Percentiles rank a stretch among this genome's conserved stretches.
Evolutionary conservation across 2,888 invertebrate species (phyloP).

Genomic region (Brenthis ino): DNA sequence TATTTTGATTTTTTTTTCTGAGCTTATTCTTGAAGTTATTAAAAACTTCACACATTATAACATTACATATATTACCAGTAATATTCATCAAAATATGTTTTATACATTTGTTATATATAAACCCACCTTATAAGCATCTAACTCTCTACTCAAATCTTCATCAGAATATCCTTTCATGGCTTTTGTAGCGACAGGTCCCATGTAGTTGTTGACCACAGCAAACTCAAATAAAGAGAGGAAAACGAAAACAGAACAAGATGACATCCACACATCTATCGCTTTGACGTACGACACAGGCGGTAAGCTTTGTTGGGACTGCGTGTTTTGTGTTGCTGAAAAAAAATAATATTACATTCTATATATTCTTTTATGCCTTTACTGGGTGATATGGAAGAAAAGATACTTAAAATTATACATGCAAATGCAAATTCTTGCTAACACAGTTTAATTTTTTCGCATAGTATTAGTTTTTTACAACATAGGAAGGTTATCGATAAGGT

Average conservation of each 20-base stretch:
- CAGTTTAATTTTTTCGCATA: too few species aligned
- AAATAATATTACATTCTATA: not conserved
- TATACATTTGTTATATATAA: not conserved
- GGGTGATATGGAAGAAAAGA: too few species aligned
- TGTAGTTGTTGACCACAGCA: constrained; percentile 94
- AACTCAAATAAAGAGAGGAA: constrained; percentile 95
- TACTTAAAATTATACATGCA: too few species aligned
- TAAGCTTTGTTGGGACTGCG: constrained; percentile 93
- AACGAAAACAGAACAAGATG: constrained; percentile 95
- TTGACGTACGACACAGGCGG: constrained; percentile 96
- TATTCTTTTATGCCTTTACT: not conserved
- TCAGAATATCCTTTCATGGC: constrained; percentile 95
- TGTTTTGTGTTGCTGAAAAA: constrained; percentile 91
- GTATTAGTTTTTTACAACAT: too few species aligned
- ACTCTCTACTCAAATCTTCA: constrained; percentile 87
- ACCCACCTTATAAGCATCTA: constrained; percentile 89
- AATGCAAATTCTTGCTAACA: too few species aligned
- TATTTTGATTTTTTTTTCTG: too few species aligned
- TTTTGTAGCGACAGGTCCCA: constrained; percentile 93
- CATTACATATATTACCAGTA: too few species aligned
- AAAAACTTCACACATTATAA: too few species aligned
- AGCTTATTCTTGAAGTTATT: too few species aligned
- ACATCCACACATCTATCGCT: constrained; percentile 97
- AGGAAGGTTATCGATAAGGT: too few species aligned
- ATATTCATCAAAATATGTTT: too few species aligned